Base-by-base conservation (phyloP, 2,797 vertebrate genomes). In the Muraenolepis orangiensis region DNA sequence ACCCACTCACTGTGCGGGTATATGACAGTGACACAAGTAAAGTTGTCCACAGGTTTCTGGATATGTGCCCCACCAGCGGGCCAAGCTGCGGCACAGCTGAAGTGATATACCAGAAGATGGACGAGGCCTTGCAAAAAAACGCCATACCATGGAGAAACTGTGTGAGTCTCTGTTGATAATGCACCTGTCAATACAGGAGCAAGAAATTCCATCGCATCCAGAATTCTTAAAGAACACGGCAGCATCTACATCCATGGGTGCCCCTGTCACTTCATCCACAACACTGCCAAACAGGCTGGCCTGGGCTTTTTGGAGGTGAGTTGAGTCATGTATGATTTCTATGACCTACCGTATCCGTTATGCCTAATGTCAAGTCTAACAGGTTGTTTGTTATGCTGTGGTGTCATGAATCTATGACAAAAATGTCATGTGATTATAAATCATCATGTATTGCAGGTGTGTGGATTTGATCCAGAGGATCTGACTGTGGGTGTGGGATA, bases 101-200 rank as follows among this genome's bases (percentile, higher is more conserved):
- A 28, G 72, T 76, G 26, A 78, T 78, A 16, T 81, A 61, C 64
- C n/a, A 61, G 46, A 78, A 81, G 70, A 78, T 78, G 2, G 74
- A 76, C 30, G 18, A n/a, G n/a, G n/a, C n/a, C n/a, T n/a, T n/a
- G 36, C 29, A 73, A 23, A 38, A 71, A 31, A 28, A 78, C 13
- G 28, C 29, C 30, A 81, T 81, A 5, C 71, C 80, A 26, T 81
- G 76, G 80, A 3, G 46, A 46, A 73, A 81, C 32, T 78, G 80
- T 76, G 67, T 68, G 12, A 29, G 72, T 74, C 66, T 78, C 32
- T 14, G 26, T 73, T 61, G 57, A 78, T 40, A 71, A 71, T 74
- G 57, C 61, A 36, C 28, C 69, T 29, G 57, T 74, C 31, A 70
- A 74, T 51, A 69, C 64, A 68, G 66, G 40, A 42, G 36, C 36